Evolutionary conservation across 2,113 vertebrate genomes (phyloP).

Genomic region (Alethe diademata): DNA sequence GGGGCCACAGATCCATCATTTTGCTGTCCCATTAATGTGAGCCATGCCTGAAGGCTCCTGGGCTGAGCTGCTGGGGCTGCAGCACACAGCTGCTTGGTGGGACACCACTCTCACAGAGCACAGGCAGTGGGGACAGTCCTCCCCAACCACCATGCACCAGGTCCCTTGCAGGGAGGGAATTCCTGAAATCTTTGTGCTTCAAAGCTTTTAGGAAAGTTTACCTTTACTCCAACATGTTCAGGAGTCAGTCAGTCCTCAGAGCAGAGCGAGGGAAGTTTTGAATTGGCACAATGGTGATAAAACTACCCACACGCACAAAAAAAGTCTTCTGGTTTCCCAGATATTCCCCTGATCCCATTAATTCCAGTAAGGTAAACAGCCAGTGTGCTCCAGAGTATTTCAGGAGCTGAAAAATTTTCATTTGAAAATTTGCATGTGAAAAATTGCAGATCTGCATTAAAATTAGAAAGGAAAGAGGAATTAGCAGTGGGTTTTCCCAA

Average conservation of each 20-base stretch:
- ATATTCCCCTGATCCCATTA: not conserved
- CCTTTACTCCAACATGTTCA: not conserved
- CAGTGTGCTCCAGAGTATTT: not conserved
- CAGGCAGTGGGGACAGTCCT: not conserved
- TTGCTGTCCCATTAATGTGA: not conserved
- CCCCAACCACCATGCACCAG: fast-evolving
- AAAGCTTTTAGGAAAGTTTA: not conserved
- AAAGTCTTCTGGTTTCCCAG: conserved; percentile 23
- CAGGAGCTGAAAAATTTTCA: not conserved
- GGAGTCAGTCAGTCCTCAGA: not conserved
- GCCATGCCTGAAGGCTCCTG: not conserved
- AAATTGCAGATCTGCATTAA: conserved; percentile 31
- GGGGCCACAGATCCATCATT: not conserved
- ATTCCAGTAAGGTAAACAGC: conserved; percentile 21
- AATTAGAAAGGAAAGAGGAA: conserved; percentile 31
- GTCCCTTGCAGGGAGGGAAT: not conserved
- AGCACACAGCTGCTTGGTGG: not conserved
- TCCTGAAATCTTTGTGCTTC: not conserved
- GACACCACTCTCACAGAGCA: not conserved
- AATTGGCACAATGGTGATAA: not conserved
- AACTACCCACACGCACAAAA: not conserved
- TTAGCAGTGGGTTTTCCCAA: conserved; percentile 35
- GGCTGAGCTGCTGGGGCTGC: not conserved
- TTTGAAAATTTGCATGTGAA: conserved; percentile 28
- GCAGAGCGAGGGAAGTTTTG: not conserved